Conservation (phyloP, 1,140 invertebrate genomes). For the Drosophila melanica region DNA sequence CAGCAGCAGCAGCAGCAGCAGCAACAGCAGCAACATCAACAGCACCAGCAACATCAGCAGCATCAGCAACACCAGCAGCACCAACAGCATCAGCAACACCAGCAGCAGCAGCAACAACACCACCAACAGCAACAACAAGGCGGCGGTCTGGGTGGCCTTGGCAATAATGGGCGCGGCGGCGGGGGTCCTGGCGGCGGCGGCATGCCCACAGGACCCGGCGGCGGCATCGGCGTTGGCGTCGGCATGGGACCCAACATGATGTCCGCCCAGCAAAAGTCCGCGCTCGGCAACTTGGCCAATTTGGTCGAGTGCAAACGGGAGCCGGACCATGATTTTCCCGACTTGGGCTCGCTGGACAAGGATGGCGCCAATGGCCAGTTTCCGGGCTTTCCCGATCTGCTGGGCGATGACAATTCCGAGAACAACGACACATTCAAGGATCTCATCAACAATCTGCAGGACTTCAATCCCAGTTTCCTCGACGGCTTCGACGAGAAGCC, state of each 20-base stretch:
- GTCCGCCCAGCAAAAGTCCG: constrained; percentile 71
- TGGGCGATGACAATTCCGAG: constrained; percentile 92
- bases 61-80: constrained; percentile 21
- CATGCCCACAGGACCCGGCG: constrained; percentile 57
- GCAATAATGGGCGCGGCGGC: constrained; percentile 73
- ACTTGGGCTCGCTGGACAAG: constrained; percentile 91
- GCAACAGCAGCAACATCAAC: constrained; percentile 84
- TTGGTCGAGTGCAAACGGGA: constrained; percentile 91
- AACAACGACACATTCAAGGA: constrained; percentile 94
- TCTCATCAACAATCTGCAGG: constrained; percentile 93
- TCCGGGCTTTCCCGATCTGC: constrained; percentile 90
- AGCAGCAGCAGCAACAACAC: constrained; percentile 83
- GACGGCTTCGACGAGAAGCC: constrained; percentile 89
- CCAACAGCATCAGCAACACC: constrained; percentile 64
- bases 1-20: constrained; percentile 33
- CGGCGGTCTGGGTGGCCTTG: constrained; percentile 75
- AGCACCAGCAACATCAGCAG: constrained; percentile 40
- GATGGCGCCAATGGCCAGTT: constrained; percentile 90
- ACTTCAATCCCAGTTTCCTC: constrained; percentile 92
- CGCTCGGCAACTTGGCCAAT: constrained; percentile 85
- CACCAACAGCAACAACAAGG: constrained; percentile 72
- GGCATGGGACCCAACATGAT: constrained; percentile 69
- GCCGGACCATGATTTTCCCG: constrained; percentile 92
- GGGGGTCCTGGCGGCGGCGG: constrained; percentile 48
- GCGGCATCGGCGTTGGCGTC: constrained; percentile 44